phyloP scores from a whole-genome alignment of 2,113 vertebrate genomes.

The Ancistrus triradiatus region DNA sequence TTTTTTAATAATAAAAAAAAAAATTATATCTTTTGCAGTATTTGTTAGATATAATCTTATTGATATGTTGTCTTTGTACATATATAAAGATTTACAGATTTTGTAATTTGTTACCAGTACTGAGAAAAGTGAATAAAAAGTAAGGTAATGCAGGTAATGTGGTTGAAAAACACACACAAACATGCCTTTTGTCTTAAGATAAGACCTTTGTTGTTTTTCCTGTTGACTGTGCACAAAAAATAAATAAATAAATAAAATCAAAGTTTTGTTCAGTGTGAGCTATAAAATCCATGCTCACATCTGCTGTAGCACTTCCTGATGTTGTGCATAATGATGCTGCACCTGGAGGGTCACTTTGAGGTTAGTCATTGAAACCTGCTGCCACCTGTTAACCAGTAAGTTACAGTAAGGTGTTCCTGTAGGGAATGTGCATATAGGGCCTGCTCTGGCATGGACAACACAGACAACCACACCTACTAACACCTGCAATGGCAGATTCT shows the following conservation, averaged over 20 bases:
- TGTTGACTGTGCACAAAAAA: conserved; percentile 1
- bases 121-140: too few relatives aligned
- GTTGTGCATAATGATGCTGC: background rate
- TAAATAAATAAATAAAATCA: background rate
- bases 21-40: too few relatives aligned
- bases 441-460: conserved; percentile 55
- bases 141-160: too few relatives aligned
- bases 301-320: background rate
- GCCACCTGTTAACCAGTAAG: conserved; percentile 7
- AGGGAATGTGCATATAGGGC: conserved; percentile 27
- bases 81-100: too few relatives aligned
- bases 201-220: background rate
- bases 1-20: too few relatives aligned
- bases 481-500: conserved; percentile 69
- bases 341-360: conserved; percentile 13
- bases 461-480: conserved; percentile 54
- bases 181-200: background rate
- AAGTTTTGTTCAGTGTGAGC: background rate
- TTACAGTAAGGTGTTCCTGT: conserved; percentile 34
- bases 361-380: conserved; percentile 26
- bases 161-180: conserved; percentile 3
- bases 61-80: too few relatives aligned
- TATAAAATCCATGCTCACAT: background rate
- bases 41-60: too few relatives aligned
- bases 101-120: too few relatives aligned